A percentile compares a stretch with the other conserved stretches of the same genome.
These are phyloP conservation scores for Lypha dubia DNA, from an alignment of 2,888 invertebrate genomes.

Conservation along the genomic window DNA sequence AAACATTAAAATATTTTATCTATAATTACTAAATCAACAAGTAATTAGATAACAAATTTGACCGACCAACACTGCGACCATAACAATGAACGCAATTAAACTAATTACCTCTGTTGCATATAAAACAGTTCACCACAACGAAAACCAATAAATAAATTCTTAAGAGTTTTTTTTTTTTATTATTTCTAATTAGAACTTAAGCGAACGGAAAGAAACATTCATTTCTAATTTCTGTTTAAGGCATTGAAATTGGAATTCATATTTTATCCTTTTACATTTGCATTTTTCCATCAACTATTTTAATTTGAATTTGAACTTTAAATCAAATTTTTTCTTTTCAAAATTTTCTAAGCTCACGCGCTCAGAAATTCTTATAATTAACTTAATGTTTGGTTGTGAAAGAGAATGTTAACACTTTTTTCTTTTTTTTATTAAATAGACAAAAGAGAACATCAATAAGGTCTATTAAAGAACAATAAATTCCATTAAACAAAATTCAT, in stretches of 20 bases:
- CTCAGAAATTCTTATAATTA: slow-evolving; percentile 17
- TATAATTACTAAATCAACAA: slow-evolving; percentile 12
- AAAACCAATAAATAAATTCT: neutral
- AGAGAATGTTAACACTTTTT: too few relatives aligned
- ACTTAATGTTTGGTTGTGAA: slow-evolving; percentile 28
- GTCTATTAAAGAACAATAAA: slow-evolving; percentile 12
- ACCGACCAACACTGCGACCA: neutral
- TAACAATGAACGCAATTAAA: slow-evolving; percentile 34
- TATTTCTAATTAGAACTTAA: neutral
- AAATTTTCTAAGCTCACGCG: slow-evolving; percentile 30
- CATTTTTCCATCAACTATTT: neutral
- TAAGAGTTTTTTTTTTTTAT: too few relatives aligned
- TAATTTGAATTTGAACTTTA: neutral
- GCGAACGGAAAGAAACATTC: neutral
- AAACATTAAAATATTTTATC: neutral
- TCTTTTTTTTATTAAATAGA: slow-evolving; percentile 5
- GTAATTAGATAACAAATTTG: neutral
- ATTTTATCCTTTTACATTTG: neutral
- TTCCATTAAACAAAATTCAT: neutral
- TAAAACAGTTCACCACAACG: neutral
- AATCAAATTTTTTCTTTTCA: slow-evolving; percentile 21
- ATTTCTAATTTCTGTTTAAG: neutral
- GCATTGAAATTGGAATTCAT: neutral
- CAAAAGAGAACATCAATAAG: slow-evolving; percentile 38
- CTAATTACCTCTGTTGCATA: slow-evolving; percentile 16